Percentiles rank a stretch among this genome's conserved stretches.
Evolutionary conservation across 2,797 vertebrate genomes (phyloP).

Genomic region (Sebastes reedi): DNA sequence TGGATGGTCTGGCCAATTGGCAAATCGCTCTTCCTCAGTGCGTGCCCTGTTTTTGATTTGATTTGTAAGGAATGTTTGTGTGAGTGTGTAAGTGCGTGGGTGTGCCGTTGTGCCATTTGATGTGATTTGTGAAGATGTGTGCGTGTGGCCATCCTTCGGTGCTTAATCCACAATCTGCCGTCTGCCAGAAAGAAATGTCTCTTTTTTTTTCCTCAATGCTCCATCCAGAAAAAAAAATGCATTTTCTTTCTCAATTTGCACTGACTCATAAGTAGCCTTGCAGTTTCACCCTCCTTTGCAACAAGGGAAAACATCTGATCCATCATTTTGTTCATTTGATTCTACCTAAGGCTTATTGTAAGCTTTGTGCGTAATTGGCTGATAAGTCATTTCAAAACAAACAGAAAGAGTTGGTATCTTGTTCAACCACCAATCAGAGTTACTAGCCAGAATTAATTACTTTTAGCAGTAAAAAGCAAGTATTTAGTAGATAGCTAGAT

Average conservation of each 20-base stretch:
- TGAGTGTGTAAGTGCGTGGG: constrained; percentile 48
- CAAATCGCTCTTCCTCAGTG: constrained; percentile 48
- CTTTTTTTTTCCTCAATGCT: background rate
- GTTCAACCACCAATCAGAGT: background rate
- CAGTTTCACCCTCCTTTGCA: constrained; percentile 8
- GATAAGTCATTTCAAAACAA: constrained; percentile 3
- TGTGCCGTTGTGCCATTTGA: constrained; percentile 58
- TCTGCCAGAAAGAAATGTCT: constrained; percentile 31
- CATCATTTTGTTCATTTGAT: background rate
- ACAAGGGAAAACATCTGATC: constrained; percentile 3
- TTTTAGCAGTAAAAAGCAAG: background rate
- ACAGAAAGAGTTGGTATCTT: constrained; percentile 2
- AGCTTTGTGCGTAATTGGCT: background rate
- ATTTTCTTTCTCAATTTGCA: constrained; percentile 10
- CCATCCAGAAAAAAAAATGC: background rate
- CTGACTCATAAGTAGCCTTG: constrained; percentile 22
- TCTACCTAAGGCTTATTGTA: background rate
- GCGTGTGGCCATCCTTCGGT: constrained; percentile 53
- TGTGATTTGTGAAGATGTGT: constrained; percentile 66
- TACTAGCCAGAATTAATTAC: background rate
- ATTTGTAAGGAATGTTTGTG: constrained; percentile 65
- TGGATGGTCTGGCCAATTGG: constrained; percentile 66
- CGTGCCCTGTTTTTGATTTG: constrained; percentile 59
- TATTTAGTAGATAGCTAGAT: background rate
- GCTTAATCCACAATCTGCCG: constrained; percentile 62